phyloP scores from a whole-genome alignment of 2,797 vertebrate genomes.

The Knipowitschia caucasica region DNA sequence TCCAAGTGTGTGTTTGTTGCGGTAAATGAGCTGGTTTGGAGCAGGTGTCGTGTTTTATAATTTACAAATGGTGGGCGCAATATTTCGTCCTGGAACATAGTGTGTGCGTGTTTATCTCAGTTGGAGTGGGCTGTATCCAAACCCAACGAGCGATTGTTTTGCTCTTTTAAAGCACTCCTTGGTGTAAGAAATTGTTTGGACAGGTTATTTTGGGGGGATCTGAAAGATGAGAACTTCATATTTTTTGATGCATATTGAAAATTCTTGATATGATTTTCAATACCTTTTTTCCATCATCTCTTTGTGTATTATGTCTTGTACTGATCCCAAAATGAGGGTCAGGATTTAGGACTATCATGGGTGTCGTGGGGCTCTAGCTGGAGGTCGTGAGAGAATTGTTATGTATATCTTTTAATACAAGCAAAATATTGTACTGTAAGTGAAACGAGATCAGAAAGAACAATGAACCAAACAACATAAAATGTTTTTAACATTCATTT shows the following conservation, averaged over 20 bases:
- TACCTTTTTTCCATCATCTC: no score
- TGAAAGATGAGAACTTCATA: not conserved
- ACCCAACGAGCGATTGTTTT: constrained; percentile 18
- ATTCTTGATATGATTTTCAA: no score
- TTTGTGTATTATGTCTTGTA: no score
- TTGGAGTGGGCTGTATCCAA: constrained; percentile 25
- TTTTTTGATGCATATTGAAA: not conserved
- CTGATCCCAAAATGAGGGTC: no score
- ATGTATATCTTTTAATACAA: no score
- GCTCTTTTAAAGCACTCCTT: constrained; percentile 8
- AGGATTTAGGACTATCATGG: no score
- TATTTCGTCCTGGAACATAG: constrained; percentile 29
- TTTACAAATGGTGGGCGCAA: constrained; percentile 29
- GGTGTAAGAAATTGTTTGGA: not conserved
- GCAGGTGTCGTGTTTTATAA: constrained; percentile 25
- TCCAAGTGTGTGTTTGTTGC: not conserved
- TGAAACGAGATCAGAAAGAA: no score
- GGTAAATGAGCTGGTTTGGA: constrained; percentile 11
- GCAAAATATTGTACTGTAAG: no score
- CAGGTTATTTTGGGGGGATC: not conserved
- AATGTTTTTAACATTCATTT: no score
- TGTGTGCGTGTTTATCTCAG: constrained; percentile 25
- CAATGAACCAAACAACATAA: no score
- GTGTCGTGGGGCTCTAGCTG: no score
- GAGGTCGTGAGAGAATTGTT: no score